Evolutionary conservation across 2,113 vertebrate genomes (phyloP).

Genomic region (Brachypteracias leptosomus): DNA sequence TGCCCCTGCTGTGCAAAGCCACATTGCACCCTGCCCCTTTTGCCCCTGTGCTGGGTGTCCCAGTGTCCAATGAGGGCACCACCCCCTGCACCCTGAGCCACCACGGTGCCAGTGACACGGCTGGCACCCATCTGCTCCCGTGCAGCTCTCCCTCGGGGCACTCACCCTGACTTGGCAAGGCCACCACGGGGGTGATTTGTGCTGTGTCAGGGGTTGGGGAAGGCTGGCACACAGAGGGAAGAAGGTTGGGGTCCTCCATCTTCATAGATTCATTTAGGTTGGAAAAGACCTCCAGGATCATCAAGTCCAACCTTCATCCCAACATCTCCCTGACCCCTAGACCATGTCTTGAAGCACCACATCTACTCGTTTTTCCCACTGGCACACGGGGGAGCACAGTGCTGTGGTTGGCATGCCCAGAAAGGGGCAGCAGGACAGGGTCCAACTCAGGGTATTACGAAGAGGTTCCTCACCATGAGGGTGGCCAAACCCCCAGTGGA

Average conservation of each 20-base stretch:
- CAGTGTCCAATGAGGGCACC: background rate
- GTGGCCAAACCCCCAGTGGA: background rate
- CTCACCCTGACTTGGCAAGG: background rate
- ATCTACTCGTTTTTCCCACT: no score
- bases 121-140: background rate
- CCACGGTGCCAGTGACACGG: background rate
- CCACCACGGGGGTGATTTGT: background rate
- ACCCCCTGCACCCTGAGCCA: fast-evolving
- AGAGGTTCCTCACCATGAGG: background rate
- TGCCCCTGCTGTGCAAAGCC: background rate
- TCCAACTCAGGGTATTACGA: background rate
- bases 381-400: fast-evolving
- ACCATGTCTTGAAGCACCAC: no score
- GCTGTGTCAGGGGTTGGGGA: background rate
- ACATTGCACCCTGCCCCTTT: background rate
- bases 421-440: background rate
- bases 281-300: no score
- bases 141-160: background rate
- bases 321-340: no score
- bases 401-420: background rate
- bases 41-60: background rate
- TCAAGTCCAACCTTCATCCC: no score
- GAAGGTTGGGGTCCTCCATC: background rate
- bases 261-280: no score
- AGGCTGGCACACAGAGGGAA: fast-evolving